A percentile compares a stretch with the other conserved stretches of the same genome.
phyloP scores from a whole-genome alignment of 2,888 invertebrate genomes.

The Oxyteleia sp. region DNA sequence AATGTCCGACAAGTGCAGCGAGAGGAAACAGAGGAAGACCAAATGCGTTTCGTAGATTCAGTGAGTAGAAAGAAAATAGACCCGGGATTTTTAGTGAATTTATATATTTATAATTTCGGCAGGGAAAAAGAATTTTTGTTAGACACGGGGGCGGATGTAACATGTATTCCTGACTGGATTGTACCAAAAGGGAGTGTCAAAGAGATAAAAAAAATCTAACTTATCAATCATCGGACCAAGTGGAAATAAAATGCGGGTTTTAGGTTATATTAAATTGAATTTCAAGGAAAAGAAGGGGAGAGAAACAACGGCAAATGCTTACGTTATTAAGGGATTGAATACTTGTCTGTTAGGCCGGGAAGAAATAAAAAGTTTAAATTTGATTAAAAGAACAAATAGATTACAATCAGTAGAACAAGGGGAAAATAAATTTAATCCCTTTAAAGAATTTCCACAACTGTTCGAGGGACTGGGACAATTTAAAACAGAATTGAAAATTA shows the following conservation, averaged over 20 bases:
- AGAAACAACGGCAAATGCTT: conserved; percentile 25
- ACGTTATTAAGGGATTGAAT: conserved; percentile 55
- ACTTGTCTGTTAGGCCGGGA: conserved; percentile 70
- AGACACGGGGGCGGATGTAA: conserved; percentile 65
- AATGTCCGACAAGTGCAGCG: conserved; percentile 1
- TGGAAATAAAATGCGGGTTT: conserved; percentile 49
- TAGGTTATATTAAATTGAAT: conserved; percentile 47
- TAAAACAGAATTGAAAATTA: conserved; percentile 74
- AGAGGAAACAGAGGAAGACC: conserved; percentile 17
- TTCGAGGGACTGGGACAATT: conserved; percentile 75
- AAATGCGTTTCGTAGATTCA: conserved; percentile 29
- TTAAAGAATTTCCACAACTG: conserved; percentile 58
- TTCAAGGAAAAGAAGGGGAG: conserved; percentile 20
- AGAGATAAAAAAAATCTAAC: conserved; percentile 44
- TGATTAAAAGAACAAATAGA: conserved; percentile 64
- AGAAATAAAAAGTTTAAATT: conserved; percentile 55
- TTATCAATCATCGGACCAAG: conserved; percentile 61
- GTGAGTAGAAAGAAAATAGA: conserved; percentile 21
- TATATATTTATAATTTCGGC: conserved; percentile 1
- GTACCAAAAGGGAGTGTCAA: conserved; percentile 32
- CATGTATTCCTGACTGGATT: conserved; percentile 41
- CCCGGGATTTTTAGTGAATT: conserved; percentile 16
- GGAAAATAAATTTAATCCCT: conserved; percentile 37
- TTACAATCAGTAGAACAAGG: no score
- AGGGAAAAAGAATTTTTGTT: conserved; percentile 38